Evolutionary conservation across 2,888 invertebrate species (phyloP), one percentile per base, ranked within the genome.

Genomic region (Itoplectis maculator): DNA sequence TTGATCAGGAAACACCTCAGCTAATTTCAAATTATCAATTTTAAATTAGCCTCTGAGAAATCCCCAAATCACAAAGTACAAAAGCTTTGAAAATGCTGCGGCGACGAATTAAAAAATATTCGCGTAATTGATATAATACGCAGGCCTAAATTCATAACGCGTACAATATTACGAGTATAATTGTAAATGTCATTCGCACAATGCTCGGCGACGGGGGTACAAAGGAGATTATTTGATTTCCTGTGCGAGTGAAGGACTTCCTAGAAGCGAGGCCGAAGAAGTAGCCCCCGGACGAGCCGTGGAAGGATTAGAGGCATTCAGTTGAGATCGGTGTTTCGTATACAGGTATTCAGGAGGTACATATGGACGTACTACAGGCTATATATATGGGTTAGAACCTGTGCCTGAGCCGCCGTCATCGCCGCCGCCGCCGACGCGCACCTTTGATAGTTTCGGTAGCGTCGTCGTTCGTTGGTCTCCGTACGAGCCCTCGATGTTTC

Each of bases 161-260:
- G 15, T 51, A n/a, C 35, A 47, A 74, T 69, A 83, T 76, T 77
- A 74, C 65, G 40, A 54, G 47, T 70, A 74, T 80, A 83, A 77
- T 81, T 83, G 65, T 56, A 69, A 81, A 80, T 74, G 72, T 73
- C 73, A 75, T 68, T 76, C 20, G 65, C 40, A 79, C 59, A 82
- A 82, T 82, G 42, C 51, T n/a, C n/a, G 40, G 20, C 63, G 47
- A 56, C 63, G 29, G 7, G 6, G 13, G 61, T 29, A 82, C 79
- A 82, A 82, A 79, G 45, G 47, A 65, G 78, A 78, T 81, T 81
- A 81, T 83, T 81, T 81, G 70, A 83, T 83, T 83, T 83, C 78
- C 83, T 72, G 83, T 83, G 20, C 42, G n/a, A 69, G 77, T 70
- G 73, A 56, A 68, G 78, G 49, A 78, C 59, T 81, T 83, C 78